phyloP scores from a whole-genome alignment of 2,113 vertebrate genomes.

The Equus przewalskii region DNA sequence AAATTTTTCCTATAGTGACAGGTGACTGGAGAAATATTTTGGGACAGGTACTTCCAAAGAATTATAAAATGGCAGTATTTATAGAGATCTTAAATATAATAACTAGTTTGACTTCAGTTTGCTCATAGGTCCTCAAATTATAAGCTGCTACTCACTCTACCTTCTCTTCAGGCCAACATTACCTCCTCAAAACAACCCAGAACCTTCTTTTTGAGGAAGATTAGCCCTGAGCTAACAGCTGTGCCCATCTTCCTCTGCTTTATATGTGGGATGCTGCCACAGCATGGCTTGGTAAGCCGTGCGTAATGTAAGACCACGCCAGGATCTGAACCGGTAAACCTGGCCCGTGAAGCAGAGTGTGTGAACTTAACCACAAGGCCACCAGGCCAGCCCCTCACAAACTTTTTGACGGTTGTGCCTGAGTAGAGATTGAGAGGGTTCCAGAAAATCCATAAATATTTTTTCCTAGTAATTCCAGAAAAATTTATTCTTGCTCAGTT shows the following conservation, averaged over 20 bases:
- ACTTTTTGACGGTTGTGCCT: neutral
- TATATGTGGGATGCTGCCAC: no score
- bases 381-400: no score
- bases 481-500: constrained; percentile 2
- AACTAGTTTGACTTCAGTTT: constrained; percentile 14
- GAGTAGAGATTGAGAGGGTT: neutral
- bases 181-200: constrained; percentile 34
- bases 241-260: no score
- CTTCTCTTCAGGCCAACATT: neutral
- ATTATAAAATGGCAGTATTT: constrained; percentile 48
- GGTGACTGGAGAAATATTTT: constrained; percentile 27
- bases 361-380: no score
- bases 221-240: no score
- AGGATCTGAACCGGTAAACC: no score
- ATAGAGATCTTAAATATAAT: constrained; percentile 35
- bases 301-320: no score
- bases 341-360: no score
- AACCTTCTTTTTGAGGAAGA: neutral
- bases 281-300: no score
- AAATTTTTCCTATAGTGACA: neutral
- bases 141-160: neutral
- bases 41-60: neutral
- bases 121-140: neutral
- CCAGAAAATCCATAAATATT: constrained; percentile 14
- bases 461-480: constrained; percentile 22